Base-by-base conservation (phyloP, 2,113 vertebrate genomes). In the Chionis minor region DNA sequence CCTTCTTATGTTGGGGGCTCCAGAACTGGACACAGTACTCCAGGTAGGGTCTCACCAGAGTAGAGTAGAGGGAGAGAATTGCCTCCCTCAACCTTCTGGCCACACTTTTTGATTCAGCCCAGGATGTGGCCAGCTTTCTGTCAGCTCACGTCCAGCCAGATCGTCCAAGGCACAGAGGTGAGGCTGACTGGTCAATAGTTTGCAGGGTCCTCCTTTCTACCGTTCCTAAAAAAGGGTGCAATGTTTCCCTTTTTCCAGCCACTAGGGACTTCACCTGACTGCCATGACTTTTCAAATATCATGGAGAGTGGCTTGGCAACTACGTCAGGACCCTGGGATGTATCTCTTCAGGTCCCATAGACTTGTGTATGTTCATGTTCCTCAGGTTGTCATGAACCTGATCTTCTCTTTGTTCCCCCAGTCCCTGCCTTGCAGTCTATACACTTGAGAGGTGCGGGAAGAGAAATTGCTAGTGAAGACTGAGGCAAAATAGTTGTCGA, bases 361-460 rank as follows among this genome's bases (percentile, higher is more conserved):
- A 24, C 20, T 66, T 35, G 28, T 16, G 8, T 6, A 6, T 5
- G 5, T 18, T 65, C 20, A 58, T 8, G 30, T 70, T 77, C 24
- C 28, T 70, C 17, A 62, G 8, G 13, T 18, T 10, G 5, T 77
- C 47, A 55, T 0, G 0, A 62, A 54, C 3, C 3, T 13, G 17
- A 23, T 63, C 12, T 45, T 67, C 40, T 77, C 20, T 49, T 56
- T 16, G 8, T 9, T 65, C 10, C 14, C 18, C 10, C 10, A 40
- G 54, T 30, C 7, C 23, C 24, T 23, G 3, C 3, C 52, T 59
- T 72, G 58, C 0, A 0, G 18, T 52, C 45, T 30, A 66, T 52
- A 12, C 7, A 22, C 66, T 79, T 3, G 5, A 84, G 26, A 42
- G 8, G 8, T 27, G 8, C 49, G 21, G 28, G 40, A 54, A 62